Evolutionary conservation across 2,888 invertebrate species (phyloP).

Genomic region (Ryuthela nishihirai): DNA sequence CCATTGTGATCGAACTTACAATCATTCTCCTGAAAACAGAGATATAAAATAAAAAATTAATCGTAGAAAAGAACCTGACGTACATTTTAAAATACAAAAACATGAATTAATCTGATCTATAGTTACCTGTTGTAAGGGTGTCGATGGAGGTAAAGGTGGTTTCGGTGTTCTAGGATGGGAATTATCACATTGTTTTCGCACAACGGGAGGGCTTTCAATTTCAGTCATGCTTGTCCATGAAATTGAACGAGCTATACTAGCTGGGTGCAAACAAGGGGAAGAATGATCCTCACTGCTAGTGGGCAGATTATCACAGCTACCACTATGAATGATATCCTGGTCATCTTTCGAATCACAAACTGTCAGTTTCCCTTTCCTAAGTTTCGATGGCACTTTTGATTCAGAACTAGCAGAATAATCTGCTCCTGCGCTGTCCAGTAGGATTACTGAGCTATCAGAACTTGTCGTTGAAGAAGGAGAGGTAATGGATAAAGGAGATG

Average conservation of each 20-base stretch:
- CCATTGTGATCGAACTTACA: too few relatives aligned
- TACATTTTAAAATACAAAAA: not conserved
- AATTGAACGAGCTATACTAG: slow-evolving; percentile 17
- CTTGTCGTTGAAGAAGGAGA: slow-evolving; percentile 32
- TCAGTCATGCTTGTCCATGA: slow-evolving; percentile 31
- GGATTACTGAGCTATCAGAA: slow-evolving; percentile 21
- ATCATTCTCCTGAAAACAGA: too few relatives aligned
- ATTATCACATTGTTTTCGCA: not conserved
- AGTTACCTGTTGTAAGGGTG: slow-evolving; percentile 8
- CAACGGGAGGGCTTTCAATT: not conserved
- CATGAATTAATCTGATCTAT: not conserved
- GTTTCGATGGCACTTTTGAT: too few relatives aligned
- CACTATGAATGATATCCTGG: not conserved
- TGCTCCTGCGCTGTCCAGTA: slow-evolving; percentile 2
- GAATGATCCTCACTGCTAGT: not conserved
- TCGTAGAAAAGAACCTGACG: too few relatives aligned
- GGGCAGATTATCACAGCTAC: slow-evolving; percentile 21
- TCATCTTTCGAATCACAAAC: too few relatives aligned
- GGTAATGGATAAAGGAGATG: slow-evolving; percentile 10
- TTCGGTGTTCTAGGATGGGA: not conserved
- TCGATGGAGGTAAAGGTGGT: slow-evolving; percentile 8
- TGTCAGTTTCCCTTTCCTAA: too few relatives aligned
- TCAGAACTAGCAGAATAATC: not conserved
- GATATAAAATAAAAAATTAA: too few relatives aligned
- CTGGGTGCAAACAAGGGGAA: not conserved